Conservation (phyloP, 53 echinoderm and acorn worm species). For the Paelopatides confundens region DNA sequence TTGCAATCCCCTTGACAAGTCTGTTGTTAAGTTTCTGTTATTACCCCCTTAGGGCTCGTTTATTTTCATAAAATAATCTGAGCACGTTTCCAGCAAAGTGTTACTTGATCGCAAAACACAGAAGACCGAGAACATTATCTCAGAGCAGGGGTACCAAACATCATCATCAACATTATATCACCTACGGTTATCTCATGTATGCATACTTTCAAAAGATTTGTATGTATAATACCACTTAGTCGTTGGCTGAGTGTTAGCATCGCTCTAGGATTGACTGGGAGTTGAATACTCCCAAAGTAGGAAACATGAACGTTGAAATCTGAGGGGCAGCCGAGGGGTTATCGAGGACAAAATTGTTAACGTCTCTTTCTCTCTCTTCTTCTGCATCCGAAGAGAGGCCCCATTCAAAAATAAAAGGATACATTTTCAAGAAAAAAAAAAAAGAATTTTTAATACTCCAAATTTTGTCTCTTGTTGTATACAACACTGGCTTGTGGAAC, state of each 20-base stretch:
- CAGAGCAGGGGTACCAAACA: conserved; percentile 33
- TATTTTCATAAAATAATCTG: conserved; percentile 54
- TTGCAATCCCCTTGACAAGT: conserved; percentile 45
- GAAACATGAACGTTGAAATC: conserved; percentile 51
- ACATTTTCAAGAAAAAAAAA: conserved; percentile 4
- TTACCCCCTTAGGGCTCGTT: conserved; percentile 47
- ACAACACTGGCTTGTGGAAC: not conserved
- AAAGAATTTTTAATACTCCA: conserved; percentile 23
- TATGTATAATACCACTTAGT: conserved; percentile 55
- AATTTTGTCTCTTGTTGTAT: conserved; percentile 21
- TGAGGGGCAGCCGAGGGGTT: conserved; percentile 41
- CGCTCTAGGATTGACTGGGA: conserved; percentile 38
- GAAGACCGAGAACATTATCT: conserved; percentile 47
- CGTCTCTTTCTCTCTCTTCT: conserved; percentile 5
- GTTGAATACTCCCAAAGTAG: conserved; percentile 43
- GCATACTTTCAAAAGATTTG: conserved; percentile 43
- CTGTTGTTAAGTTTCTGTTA: conserved; percentile 39
- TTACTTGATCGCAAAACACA: conserved; percentile 55
- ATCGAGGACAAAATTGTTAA: conserved; percentile 48
- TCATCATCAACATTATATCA: conserved; percentile 30
- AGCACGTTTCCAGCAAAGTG: conserved; percentile 52
- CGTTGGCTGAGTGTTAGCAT: conserved; percentile 21
- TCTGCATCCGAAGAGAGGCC: conserved; percentile 1
- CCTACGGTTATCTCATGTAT: conserved; percentile 43
- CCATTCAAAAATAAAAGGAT: conserved; percentile 16